Evolutionary conservation across 2,888 invertebrate species (phyloP), one percentile per base, ranked within the genome.

Genomic region (Netelia melanura): DNA sequence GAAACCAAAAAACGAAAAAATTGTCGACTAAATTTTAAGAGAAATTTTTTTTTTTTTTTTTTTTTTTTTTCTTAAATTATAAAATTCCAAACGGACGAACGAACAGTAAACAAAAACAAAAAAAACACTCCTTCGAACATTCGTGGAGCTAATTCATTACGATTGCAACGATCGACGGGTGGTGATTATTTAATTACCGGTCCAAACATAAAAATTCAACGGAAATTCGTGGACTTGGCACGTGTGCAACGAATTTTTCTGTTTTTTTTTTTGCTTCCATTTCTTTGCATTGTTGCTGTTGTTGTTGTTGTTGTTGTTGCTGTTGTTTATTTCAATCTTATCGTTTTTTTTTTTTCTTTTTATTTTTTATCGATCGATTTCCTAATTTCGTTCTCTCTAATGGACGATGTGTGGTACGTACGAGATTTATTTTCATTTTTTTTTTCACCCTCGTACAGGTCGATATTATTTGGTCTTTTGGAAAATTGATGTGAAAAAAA

Each of bases 131-230:
- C 78, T 79, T 70, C 64, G 80, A 30, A 85, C 77, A 86, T 82
- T 85, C 85, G 71, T 84, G 81, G 83, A 83, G 83, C 76, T 83
- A 85, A 68, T 62, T 76, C 30, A 30, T 82, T 84, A 72, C 76
- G 68, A 58, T 84, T 80, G 84, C 74, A 84, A 86, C 86, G 81
- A 86, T 86, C 85, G 86, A 86, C 87, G 81, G 86, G 86, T 86
- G 87, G 86, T 88, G 86, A 87, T 88, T 87, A 85, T 21, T 17
- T 17, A 17, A 30, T 58, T 54, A 71, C 78, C 81, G 86, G 84
- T 84, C 86, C 77, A 86, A 84, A 86, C 68, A 76, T 78, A 78
- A 84, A 76, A 82, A 67, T 76, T 52, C 14, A 76, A 70, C 67
- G 68, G 52, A 48, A 75, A 52, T 61, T 75, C 68, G 8, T 38